Evolutionary conservation across 1,140 invertebrate species (phyloP).

Genomic region (Macrostomum lignano): DNA sequence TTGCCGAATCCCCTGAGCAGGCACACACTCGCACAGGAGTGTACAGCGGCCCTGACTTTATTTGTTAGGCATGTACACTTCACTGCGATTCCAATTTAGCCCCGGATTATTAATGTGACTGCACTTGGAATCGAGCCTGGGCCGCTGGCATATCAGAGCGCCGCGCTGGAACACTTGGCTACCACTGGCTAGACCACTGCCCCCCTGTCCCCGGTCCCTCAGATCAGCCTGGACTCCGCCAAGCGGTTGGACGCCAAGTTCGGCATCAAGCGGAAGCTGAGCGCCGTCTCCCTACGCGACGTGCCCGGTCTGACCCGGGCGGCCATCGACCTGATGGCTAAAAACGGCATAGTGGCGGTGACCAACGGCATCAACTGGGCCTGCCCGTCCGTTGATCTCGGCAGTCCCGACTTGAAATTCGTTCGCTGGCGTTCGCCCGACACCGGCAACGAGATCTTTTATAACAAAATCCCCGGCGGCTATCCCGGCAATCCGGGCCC

Average conservation of each 20-base stretch:
- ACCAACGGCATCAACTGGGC: conserved; percentile 16
- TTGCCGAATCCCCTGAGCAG: too few species aligned
- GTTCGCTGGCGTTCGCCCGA: background rate
- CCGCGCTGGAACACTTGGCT: too few species aligned
- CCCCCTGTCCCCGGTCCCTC: too few species aligned
- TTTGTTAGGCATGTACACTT: too few species aligned
- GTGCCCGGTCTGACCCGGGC: conserved; percentile 16
- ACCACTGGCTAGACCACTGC: too few species aligned
- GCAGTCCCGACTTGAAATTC: background rate
- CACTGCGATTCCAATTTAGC: too few species aligned
- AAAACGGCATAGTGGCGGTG: conserved; percentile 11
- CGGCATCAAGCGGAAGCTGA: conserved; percentile 9
- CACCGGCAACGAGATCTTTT: background rate
- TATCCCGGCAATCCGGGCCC: conserved; percentile 9
- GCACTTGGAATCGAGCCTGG: conserved; percentile 11
- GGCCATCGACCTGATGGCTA: conserved; percentile 11
- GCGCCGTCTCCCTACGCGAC: conserved; percentile 14
- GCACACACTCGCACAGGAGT: too few species aligned
- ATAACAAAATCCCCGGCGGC: conserved; percentile 5
- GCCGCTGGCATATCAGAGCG: too few species aligned
- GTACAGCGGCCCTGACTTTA: too few species aligned
- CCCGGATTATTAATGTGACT: too few species aligned
- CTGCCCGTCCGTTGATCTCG: conserved; percentile 13
- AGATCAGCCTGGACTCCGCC: too few species aligned
- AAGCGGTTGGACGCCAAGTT: conserved; percentile 11